Base-by-base conservation (phyloP, 2,888 invertebrate genomes). In the Trisateles emortualis region DNA sequence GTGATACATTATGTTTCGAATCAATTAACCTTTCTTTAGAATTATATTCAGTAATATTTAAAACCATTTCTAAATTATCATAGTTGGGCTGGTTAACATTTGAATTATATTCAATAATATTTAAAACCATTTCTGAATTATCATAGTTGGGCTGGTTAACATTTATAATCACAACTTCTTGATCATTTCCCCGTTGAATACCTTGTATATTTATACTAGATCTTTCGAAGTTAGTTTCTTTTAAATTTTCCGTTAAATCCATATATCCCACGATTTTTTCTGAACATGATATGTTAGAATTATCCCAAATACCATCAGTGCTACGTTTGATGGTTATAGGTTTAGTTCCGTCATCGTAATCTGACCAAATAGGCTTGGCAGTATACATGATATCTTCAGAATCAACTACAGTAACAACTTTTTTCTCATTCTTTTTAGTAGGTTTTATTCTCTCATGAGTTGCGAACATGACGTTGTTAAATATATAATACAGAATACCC, bases 381-480 rank as follows among this genome's bases (percentile, higher is more conserved):
- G 92, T 92, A 40, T 68, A 86, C 14, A 92, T 50, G 50, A 92
- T 88, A 67, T 92, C 92, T 74, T 90, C 92, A 16, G 53, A 62
- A 57, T 92, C 92, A 1, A 81, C 90, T 1, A 92, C 79, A 8
- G 91, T 92, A 0, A 91, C 57, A 0, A 91, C 90, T 48, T 59
- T 81, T 59, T 88, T 78, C 22, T 30, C 62, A 60, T 30, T 58
- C 36, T 59, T 78, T 57, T 57, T 58, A 51, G 68, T 83, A 19
- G 65, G 55, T 60, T 81, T 88, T 26, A 67, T 67, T n/a, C 72
- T 67, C 11, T 79, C 72, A 17, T 47, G 17, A 11, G 58, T 60
- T 0, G 69, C 45, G 33, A 76, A 81, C 62, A 83, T 79, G 0
- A 81, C 87, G 52, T 68, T 72, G 59, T 91, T 76, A 26, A 90